A percentile compares a stretch with the other conserved stretches of the same genome.
These are phyloP conservation scores for Sphaeramia orbicularis DNA, from an alignment of 2,797 vertebrate genomes.

Conservation along the genomic window DNA sequence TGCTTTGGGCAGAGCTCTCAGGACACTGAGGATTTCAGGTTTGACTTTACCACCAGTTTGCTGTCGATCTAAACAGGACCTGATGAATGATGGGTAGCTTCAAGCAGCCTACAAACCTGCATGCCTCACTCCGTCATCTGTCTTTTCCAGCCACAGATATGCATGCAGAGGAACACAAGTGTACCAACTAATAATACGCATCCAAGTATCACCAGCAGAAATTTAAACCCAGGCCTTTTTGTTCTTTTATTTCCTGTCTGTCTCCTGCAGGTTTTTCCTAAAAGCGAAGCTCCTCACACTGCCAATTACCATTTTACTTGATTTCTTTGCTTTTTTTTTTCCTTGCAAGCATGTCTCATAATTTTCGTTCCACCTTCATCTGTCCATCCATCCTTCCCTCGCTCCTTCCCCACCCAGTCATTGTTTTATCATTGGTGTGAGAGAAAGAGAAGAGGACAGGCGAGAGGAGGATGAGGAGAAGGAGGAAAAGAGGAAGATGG, in stretches of 20 bases:
- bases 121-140: slow-evolving; percentile 40
- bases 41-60: background rate
- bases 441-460: slow-evolving; percentile 76
- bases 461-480: slow-evolving; percentile 64
- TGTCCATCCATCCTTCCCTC: slow-evolving; percentile 47
- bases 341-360: slow-evolving; percentile 44
- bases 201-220: slow-evolving; percentile 27
- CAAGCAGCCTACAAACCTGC: background rate
- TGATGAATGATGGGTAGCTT: background rate
- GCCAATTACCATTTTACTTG: slow-evolving; percentile 67
- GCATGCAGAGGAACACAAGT: slow-evolving; percentile 59
- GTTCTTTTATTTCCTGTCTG: slow-evolving; percentile 74
- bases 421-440: slow-evolving; percentile 82
- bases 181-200: background rate
- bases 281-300: slow-evolving; percentile 75
- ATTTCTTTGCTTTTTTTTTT: slow-evolving; percentile 39
- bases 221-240: slow-evolving; percentile 72
- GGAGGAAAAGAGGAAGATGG: slow-evolving; percentile 77
- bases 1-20: too few relatives aligned
- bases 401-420: slow-evolving; percentile 65
- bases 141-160: slow-evolving; percentile 34
- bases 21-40: too few relatives aligned
- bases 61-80: background rate
- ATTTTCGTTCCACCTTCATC: slow-evolving; percentile 45
- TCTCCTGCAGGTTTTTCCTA: slow-evolving; percentile 86